These are phyloP conservation scores for Acrocyrtus sp. DNA, from an alignment of 2,888 invertebrate species.

Conservation along the genomic window DNA sequence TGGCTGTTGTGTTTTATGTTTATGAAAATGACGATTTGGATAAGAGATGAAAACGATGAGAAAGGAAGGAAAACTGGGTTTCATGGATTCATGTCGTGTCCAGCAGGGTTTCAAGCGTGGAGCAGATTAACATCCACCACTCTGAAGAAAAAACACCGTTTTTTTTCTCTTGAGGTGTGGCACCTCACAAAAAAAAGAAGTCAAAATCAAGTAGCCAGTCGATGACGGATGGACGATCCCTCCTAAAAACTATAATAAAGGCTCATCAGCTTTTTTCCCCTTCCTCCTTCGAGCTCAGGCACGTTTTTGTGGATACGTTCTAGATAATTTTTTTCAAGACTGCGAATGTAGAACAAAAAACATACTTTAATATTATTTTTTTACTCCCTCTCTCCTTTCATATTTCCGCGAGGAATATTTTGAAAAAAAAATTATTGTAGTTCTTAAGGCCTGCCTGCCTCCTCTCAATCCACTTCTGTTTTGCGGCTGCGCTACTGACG, in stretches of 20 bases:
- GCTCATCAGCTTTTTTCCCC: too few species aligned
- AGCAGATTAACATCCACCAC: too few species aligned
- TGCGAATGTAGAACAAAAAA: conserved; percentile 23
- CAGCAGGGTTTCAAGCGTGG: conserved; percentile 54
- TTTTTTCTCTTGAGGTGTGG: conserved; percentile 60
- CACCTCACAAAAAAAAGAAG: conserved; percentile 50
- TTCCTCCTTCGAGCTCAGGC: too few species aligned
- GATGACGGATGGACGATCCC: conserved; percentile 17
- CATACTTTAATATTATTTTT: background rate
- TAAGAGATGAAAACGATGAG: conserved; percentile 43
- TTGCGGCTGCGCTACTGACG: background rate
- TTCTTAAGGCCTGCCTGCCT: background rate
- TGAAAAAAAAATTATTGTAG: background rate
- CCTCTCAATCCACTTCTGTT: background rate
- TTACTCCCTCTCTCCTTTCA: background rate
- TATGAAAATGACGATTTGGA: background rate
- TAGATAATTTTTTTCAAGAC: background rate
- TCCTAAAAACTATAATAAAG: too few species aligned
- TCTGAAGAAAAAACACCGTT: too few species aligned
- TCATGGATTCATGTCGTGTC: conserved; percentile 49
- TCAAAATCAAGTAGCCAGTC: conserved; percentile 55
- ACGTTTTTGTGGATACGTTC: background rate
- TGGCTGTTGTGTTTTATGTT: too few species aligned
- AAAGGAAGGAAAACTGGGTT: conserved; percentile 25
- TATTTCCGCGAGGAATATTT: conserved; percentile 18